phyloP scores from a whole-genome alignment of 2,797 vertebrate species.

The Hybognathus amarus region DNA sequence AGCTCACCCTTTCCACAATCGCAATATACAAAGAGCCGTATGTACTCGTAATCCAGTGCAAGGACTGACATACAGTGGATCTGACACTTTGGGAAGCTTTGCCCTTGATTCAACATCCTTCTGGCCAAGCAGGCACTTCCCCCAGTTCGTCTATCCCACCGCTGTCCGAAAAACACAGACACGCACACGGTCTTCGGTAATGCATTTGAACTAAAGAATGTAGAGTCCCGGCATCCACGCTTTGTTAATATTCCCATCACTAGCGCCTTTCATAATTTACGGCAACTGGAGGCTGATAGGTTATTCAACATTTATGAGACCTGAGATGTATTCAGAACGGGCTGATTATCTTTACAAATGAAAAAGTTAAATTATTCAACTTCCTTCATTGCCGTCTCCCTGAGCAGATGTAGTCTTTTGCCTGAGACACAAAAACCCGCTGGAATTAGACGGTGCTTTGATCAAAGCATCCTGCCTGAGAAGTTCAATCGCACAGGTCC shows the following conservation, averaged over 20 bases:
- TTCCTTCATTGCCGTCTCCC: slow-evolving; percentile 68
- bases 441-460: slow-evolving; percentile 63
- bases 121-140: slow-evolving; percentile 21
- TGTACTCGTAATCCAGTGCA: slow-evolving; percentile 1
- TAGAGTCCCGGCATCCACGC: slow-evolving; percentile 54
- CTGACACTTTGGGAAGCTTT: slow-evolving; percentile 42
- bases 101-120: slow-evolving; percentile 47
- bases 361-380: slow-evolving; percentile 97
- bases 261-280: slow-evolving; percentile 98
- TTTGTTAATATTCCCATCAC: slow-evolving; percentile 97
- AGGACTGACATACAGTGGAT: slow-evolving; percentile 27
- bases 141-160: not conserved
- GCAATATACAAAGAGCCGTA: not conserved
- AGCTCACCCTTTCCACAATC: slow-evolving; percentile 14
- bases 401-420: slow-evolving; percentile 68
- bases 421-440: slow-evolving; percentile 62
- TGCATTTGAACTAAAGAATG: slow-evolving; percentile 80
- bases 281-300: slow-evolving; percentile 99
- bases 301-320: slow-evolving; percentile 99
- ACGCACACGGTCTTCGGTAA: slow-evolving; percentile 83
- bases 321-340: slow-evolving; percentile 96
- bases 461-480: slow-evolving; percentile 60
- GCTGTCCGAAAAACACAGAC: slow-evolving; percentile 40
- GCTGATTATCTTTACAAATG: slow-evolving; percentile 99
- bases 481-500: slow-evolving; percentile 68